Evolutionary conservation across 2,797 vertebrate species (phyloP), one percentile per base, ranked within the genome.

Genomic region (Nannoperca obscura): DNA sequence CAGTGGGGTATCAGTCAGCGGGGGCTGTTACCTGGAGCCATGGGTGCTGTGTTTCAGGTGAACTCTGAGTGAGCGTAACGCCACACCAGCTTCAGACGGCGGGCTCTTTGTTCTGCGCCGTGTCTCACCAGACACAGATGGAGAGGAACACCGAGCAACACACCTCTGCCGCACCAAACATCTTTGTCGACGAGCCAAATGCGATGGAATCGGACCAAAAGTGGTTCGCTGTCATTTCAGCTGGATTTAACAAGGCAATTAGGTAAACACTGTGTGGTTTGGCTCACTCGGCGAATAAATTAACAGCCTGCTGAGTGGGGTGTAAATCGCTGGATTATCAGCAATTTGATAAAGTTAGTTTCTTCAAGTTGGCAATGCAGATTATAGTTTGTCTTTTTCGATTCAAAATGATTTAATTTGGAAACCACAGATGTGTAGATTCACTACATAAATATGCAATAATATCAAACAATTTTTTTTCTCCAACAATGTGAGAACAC

Each of bases 11-110:
- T 92, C 86, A 86, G 84, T 88, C 86, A 88, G 87, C 38, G 36
- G 81, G 81, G 88, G 81, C 80, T 69, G 91, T 94, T 86, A 93
- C 92, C 93, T 89, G 90, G 89, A 94, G 93, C 92, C 74, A 93
- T 88, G 76, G 93, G 93, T 95, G 95, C 94, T 32, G 79, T 84
- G 93, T 95, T 95, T 94, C 94, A 95, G 90, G 76, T 94, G 94
- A 94, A 94, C 93, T 93, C 87, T 81, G 87, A 90, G 87, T 91
- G 87, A 91, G 92, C 85, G 94, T 94, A 95, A 95, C 88, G 91
- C 84, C 94, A 95, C 90, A 95, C 93, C 90, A 10, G 84, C 88
- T 81, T 87, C 89, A 89, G 92, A 89, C 87, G 90, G 67, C 85
- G 53, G 85, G 47, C 89, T 88, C 93, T 93, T 94, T 94, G 91